These are phyloP conservation scores for Sebastes nivosus DNA, from an alignment of 2,797 vertebrate species.

Conservation along the genomic window DNA sequence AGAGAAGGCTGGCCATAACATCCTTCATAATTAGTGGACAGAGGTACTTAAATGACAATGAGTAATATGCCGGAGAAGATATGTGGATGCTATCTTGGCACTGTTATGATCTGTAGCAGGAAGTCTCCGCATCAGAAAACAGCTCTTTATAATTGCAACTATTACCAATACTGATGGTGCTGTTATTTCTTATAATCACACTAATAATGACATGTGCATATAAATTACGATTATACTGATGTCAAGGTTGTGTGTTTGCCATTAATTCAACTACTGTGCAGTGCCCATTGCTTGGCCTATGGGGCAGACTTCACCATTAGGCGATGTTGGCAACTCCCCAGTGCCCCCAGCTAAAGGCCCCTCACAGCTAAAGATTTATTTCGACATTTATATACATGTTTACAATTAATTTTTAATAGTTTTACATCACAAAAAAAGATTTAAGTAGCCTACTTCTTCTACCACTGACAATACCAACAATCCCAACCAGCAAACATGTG, in stretches of 20 bases:
- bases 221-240: not conserved
- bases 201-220: not conserved
- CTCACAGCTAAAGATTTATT: too few relatives aligned
- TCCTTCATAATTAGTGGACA: slow-evolving; percentile 52
- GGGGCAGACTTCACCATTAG: too few relatives aligned
- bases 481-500: too few relatives aligned
- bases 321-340: too few relatives aligned
- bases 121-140: not conserved
- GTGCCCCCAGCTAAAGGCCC: too few relatives aligned
- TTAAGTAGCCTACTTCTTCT: too few relatives aligned
- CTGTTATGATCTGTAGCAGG: not conserved
- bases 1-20: slow-evolving; percentile 4
- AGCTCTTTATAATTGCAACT: not conserved
- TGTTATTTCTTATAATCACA: not conserved
- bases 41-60: slow-evolving; percentile 33
- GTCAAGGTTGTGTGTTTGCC: not conserved
- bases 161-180: not conserved
- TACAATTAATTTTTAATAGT: too few relatives aligned
- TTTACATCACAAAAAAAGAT: too few relatives aligned
- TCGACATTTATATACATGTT: too few relatives aligned
- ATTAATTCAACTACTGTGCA: not conserved
- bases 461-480: too few relatives aligned
- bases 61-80: slow-evolving; percentile 10
- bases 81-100: not conserved
- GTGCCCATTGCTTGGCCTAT: not conserved